Percentiles rank a stretch among this genome's conserved stretches.
phyloP scores from a whole-genome alignment of 2,797 vertebrate genomes.

The Coregonus ussuriensis region DNA sequence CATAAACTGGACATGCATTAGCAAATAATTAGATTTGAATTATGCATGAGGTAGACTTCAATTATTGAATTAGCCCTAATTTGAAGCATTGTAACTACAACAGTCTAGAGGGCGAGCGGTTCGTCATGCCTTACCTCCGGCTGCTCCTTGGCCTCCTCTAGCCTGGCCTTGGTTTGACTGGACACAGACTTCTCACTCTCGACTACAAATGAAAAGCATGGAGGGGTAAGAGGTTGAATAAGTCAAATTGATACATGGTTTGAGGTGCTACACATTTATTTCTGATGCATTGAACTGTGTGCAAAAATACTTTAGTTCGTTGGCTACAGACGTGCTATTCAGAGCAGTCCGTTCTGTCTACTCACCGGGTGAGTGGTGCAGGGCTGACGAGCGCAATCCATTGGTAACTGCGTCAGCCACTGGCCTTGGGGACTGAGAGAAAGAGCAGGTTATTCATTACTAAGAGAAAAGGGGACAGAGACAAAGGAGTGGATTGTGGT shows the following conservation, averaged over 20 bases:
- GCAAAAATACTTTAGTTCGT: not conserved
- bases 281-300: not conserved
- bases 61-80: not conserved
- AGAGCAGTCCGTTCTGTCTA: conserved; percentile 12
- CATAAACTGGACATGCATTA: not conserved
- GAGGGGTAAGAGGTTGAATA: not conserved
- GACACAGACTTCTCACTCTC: conserved; percentile 52
- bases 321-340: not conserved
- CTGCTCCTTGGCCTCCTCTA: conserved; percentile 44
- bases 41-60: not conserved
- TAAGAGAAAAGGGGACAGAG: not conserved
- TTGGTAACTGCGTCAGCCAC: conserved; percentile 45
- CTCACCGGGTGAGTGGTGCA: conserved; percentile 61
- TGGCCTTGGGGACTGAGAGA: conserved; percentile 42
- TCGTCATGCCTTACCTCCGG: conserved; percentile 55
- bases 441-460: not conserved
- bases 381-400: conserved; percentile 47
- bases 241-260: not conserved
- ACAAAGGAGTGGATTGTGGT: not conserved
- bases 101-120: not conserved
- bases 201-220: conserved; percentile 46
- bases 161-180: conserved; percentile 37
- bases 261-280: not conserved
- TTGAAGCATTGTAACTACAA: not conserved
- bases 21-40: not conserved